These are phyloP conservation scores for Stegodyphus mimosarum DNA, from an alignment of 1,140 invertebrate species.

Conservation along the genomic window DNA sequence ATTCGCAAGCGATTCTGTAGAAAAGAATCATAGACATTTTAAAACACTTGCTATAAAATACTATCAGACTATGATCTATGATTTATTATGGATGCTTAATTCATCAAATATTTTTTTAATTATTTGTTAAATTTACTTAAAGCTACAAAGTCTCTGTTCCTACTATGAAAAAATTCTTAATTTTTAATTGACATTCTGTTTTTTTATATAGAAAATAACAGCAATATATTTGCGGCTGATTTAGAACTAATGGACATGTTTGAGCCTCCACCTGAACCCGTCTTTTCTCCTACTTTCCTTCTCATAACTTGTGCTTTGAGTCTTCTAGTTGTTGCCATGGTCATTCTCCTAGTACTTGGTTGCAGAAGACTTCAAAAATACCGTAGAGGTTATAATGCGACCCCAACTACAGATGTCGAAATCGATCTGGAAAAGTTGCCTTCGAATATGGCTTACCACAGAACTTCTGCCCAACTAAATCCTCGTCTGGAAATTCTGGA, in stretches of 20 bases:
- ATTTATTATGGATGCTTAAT: no score
- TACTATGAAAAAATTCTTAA: no score
- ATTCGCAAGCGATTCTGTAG: no score
- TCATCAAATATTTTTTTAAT: no score
- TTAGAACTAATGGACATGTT: constrained; percentile 56
- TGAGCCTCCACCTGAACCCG: constrained; percentile 66
- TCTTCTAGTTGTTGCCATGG: constrained; percentile 44
- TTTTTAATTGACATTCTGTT: no score
- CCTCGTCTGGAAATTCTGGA: constrained; percentile 93
- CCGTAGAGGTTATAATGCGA: constrained; percentile 76
- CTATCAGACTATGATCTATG: no score
- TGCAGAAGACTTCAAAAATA: constrained; percentile 63
- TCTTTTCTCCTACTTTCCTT: constrained; percentile 80
- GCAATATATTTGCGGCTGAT: constrained; percentile 51
- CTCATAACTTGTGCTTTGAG: constrained; percentile 74
- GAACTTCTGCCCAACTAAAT: constrained; percentile 83
- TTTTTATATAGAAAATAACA: constrained; percentile 46
- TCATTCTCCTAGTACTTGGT: constrained; percentile 35
- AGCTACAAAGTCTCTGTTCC: no score
- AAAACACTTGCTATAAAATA: no score
- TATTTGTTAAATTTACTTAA: no score
- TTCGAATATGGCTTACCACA: constrained; percentile 87
- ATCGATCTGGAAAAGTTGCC: constrained; percentile 91
- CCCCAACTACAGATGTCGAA: constrained; percentile 74
- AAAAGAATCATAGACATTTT: no score